A percentile compares a stretch with the other conserved stretches of the same genome.
Conservation (phyloP, 2,113 vertebrate species). For the Macquaria australasica region DNA sequence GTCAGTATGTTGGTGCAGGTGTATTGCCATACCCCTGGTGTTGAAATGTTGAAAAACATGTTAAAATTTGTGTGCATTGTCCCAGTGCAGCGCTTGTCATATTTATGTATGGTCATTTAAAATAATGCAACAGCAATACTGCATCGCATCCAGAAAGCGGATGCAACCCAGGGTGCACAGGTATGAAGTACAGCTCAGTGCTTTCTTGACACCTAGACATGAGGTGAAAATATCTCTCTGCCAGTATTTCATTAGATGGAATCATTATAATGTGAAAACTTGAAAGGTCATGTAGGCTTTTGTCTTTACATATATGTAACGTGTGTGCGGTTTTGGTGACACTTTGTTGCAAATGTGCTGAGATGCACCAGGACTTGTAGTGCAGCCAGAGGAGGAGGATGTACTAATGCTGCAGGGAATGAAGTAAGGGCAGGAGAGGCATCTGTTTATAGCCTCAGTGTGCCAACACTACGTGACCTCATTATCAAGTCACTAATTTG, state of each 20-base stretch:
- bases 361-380: constrained; percentile 9
- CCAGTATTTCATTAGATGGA: constrained; percentile 33
- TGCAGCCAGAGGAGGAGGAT: constrained; percentile 41
- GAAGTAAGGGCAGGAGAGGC: constrained; percentile 59
- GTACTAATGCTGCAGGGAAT: constrained; percentile 49
- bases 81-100: background rate
- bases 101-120: background rate
- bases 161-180: background rate
- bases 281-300: background rate
- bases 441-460: constrained; percentile 75
- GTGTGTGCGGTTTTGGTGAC: background rate
- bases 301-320: background rate
- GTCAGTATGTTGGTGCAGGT: background rate
- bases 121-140: constrained; percentile 6
- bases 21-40: background rate
- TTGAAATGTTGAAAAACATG: background rate
- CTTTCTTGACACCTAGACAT: background rate
- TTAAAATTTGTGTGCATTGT: constrained; percentile 8
- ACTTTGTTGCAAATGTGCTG: constrained; percentile 36
- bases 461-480: constrained; percentile 76
- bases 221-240: background rate
- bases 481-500: constrained; percentile 86
- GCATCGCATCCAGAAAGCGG: constrained; percentile 6
- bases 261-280: constrained; percentile 15
- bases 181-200: background rate